Percentiles rank a stretch among this genome's conserved stretches.
phyloP scores from a whole-genome alignment of 2,888 invertebrate species.

The Beris morrisii region DNA sequence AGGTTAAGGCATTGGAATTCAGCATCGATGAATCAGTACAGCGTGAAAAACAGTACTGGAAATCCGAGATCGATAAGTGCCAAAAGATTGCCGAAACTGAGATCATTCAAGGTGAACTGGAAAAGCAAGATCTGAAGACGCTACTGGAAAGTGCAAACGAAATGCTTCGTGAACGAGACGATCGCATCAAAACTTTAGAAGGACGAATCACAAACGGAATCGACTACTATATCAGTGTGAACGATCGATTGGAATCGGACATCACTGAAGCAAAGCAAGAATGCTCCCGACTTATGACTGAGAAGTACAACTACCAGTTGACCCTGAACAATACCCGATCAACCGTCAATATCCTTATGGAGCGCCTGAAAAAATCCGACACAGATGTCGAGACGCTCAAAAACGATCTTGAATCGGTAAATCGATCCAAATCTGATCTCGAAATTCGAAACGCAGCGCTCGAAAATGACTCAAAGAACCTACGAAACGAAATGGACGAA shows the following conservation, averaged over 20 bases:
- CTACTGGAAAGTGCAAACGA: constrained; percentile 54
- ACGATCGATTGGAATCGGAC: constrained; percentile 53
- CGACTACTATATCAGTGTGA: constrained; percentile 52
- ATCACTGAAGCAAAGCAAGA: constrained; percentile 54
- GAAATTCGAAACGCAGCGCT: constrained; percentile 49
- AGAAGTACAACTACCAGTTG: constrained; percentile 56
- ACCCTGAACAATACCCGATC: constrained; percentile 54
- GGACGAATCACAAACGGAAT: constrained; percentile 53
- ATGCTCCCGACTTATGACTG: constrained; percentile 52
- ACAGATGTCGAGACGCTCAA: constrained; percentile 55
- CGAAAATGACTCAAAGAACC: constrained; percentile 47
- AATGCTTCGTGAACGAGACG: constrained; percentile 53
- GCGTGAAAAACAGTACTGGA: constrained; percentile 58
- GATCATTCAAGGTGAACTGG: constrained; percentile 59
- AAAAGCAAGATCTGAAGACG: constrained; percentile 58
- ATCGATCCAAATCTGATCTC: constrained; percentile 49
- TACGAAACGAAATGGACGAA: constrained; percentile 48
- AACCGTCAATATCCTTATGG: constrained; percentile 56
- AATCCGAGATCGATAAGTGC: constrained; percentile 48
- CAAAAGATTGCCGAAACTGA: constrained; percentile 58
- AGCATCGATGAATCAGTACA: constrained; percentile 57
- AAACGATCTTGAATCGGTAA: constrained; percentile 51
- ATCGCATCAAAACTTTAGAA: constrained; percentile 53
- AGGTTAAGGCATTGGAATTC: constrained; percentile 55
- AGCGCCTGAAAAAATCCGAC: constrained; percentile 56